Conservation (phyloP, 2,113 vertebrate species). For the Lagopus muta region DNA sequence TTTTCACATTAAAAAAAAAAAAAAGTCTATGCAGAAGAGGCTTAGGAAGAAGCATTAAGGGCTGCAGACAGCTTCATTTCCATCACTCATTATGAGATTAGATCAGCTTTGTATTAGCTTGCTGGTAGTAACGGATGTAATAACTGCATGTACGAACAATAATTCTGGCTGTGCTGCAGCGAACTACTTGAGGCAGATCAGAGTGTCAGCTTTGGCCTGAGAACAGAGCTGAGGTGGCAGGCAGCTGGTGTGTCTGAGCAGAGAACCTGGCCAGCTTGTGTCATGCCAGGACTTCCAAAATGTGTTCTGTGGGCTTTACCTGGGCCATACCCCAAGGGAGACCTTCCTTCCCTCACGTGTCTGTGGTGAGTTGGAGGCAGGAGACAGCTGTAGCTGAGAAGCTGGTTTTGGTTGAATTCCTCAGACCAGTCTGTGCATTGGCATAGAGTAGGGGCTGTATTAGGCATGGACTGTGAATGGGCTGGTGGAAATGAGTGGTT, state of each 20-base stretch:
- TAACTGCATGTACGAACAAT: not conserved
- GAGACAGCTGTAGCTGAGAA: not conserved
- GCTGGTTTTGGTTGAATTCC: not conserved
- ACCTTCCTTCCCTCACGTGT: accelerated
- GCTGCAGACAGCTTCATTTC: not conserved
- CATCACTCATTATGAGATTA: not conserved
- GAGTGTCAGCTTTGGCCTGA: not conserved
- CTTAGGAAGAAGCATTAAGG: not conserved
- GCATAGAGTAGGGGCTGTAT: not conserved
- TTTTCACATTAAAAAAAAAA: not conserved
- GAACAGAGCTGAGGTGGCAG: not conserved
- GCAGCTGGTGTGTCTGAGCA: not conserved
- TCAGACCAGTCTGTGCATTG: not conserved
- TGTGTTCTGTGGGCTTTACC: not conserved
- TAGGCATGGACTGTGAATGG: not conserved
- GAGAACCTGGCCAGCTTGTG: not conserved
- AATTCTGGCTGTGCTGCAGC: not conserved
- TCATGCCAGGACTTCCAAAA: not conserved
- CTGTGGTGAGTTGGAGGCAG: not conserved
- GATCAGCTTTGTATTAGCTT: not conserved
- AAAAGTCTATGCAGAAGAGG: not conserved
- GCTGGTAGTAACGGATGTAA: not conserved
- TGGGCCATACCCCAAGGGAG: too few relatives aligned
- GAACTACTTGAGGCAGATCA: not conserved
- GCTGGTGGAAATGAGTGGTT: not conserved